These are phyloP conservation scores for Leiothrix lutea DNA, from an alignment of 2,113 vertebrate genomes.

Conservation along the genomic window DNA sequence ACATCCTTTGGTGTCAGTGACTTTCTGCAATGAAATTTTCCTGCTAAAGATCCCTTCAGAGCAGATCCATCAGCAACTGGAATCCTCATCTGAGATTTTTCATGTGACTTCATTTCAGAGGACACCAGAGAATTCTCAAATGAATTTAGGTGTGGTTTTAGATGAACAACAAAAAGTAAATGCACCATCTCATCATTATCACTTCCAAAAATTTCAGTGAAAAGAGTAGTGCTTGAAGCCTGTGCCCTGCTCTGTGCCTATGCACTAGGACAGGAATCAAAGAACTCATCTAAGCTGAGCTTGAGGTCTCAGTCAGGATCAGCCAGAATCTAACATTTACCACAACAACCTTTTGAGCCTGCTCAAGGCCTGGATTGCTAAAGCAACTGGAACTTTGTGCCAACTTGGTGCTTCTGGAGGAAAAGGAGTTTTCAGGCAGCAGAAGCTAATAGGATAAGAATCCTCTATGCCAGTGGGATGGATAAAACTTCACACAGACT, in stretches of 20 bases:
- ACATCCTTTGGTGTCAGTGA: neutral
- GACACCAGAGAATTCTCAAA: neutral
- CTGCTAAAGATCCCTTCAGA: neutral
- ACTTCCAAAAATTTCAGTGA: neutral
- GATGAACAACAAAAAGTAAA: neutral
- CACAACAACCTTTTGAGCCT: neutral
- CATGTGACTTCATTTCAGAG: neutral
- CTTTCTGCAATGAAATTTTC: neutral
- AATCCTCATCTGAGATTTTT: neutral
- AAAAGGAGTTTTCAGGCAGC: neutral
- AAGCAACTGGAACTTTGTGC: neutral
- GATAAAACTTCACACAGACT: neutral
- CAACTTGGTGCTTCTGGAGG: neutral
- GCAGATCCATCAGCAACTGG: neutral
- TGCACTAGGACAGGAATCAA: neutral
- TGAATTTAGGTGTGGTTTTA: neutral
- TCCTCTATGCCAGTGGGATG: neutral
- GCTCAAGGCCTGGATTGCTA: neutral
- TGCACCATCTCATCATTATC: accelerated
- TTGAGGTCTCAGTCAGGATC: neutral
- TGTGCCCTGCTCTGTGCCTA: neutral
- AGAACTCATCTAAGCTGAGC: neutral
- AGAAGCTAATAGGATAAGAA: neutral
- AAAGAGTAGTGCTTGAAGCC: neutral
- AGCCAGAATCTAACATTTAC: neutral